These are phyloP conservation scores for Lepidochitona cinerea DNA, from an alignment of 2,888 invertebrate species.

Conservation along the genomic window DNA sequence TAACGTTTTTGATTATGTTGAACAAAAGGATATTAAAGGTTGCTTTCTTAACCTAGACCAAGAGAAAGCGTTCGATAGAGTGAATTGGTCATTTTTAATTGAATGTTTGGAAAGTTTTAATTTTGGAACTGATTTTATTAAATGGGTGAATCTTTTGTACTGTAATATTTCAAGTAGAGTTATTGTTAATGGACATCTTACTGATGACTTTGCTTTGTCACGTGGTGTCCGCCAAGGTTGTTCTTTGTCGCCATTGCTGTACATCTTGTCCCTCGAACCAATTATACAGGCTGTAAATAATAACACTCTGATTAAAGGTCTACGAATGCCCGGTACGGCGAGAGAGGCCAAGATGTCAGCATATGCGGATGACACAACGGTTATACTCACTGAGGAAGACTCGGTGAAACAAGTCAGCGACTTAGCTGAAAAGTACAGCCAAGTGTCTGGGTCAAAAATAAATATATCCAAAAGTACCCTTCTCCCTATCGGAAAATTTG, in stretches of 20 bases:
- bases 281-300: background rate
- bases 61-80: slow-evolving; percentile 43
- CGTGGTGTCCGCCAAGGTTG: slow-evolving; percentile 10
- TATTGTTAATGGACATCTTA: background rate
- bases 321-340: slow-evolving; percentile 18
- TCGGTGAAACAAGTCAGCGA: slow-evolving; percentile 1
- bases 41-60: slow-evolving; percentile 37
- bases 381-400: slow-evolving; percentile 5
- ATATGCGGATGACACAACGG: slow-evolving; percentile 19
- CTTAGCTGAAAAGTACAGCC: slow-evolving; percentile 1
- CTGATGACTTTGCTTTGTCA: background rate
- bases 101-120: slow-evolving; percentile 30
- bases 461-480: slow-evolving; percentile 28
- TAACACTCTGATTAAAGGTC: slow-evolving; percentile 10
- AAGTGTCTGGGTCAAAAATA: slow-evolving; percentile 27
- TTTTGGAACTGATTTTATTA: too few relatives aligned
- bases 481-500: background rate
- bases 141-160: too few relatives aligned
- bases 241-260: slow-evolving; percentile 1
- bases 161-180: background rate
- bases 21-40: slow-evolving; percentile 30
- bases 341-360: slow-evolving; percentile 6
- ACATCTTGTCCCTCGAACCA: background rate
- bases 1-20: slow-evolving; percentile 31
- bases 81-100: slow-evolving; percentile 32